Conservation (phyloP, 2,888 invertebrate genomes). For the Cordilura impudica region DNA sequence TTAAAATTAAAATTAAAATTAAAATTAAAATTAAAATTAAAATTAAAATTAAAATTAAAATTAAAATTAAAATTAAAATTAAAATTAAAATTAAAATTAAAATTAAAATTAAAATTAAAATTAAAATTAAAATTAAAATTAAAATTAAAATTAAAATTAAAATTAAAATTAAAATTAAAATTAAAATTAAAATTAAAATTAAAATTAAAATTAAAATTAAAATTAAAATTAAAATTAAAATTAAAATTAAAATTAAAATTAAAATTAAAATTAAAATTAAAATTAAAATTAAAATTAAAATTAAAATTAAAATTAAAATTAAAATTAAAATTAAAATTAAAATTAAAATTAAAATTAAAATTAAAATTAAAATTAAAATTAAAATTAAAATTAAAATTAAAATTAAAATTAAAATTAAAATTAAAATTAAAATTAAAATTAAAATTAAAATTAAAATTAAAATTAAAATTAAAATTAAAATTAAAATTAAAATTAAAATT, state of each 20-base stretch:
- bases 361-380: background rate
- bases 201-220: background rate
- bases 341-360: background rate
- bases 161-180: background rate
- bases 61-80: background rate
- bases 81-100: background rate
- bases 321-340: conserved; percentile 1
- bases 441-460: too few species aligned
- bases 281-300: background rate
- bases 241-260: conserved; percentile 4
- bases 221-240: background rate
- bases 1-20: background rate
- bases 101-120: background rate
- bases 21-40: background rate
- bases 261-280: background rate
- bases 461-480: too few species aligned
- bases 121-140: background rate
- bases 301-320: background rate
- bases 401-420: too few species aligned
- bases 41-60: background rate
- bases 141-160: background rate
- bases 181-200: background rate
- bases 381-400: background rate
- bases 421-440: too few species aligned
- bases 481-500: too few species aligned